Evolutionary conservation across 2,888 invertebrate genomes (phyloP).

Genomic region (Prosapia bicincta): DNA sequence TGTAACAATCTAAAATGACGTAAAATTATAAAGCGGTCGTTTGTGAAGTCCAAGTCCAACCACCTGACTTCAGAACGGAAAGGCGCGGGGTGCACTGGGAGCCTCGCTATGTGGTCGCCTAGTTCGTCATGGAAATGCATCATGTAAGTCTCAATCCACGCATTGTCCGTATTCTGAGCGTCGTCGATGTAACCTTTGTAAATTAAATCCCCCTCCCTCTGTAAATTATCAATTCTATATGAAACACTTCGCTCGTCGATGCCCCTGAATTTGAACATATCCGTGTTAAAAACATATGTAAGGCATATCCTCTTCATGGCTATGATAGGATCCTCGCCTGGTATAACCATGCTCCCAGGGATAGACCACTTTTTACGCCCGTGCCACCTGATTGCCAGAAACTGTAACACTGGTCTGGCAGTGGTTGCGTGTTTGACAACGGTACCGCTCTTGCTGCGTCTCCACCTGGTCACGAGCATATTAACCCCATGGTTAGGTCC

Average conservation of each 20-base stretch:
- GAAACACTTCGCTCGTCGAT: too few species aligned
- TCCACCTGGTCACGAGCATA: conserved; percentile 93
- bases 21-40: conserved; percentile 85
- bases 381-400: conserved; percentile 83
- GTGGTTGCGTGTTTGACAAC: conserved; percentile 41
- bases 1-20: conserved; percentile 78
- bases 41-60: conserved; percentile 68
- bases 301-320: conserved; percentile 90
- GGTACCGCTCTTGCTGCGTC: conserved; percentile 46
- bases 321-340: conserved; percentile 76
- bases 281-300: conserved; percentile 90
- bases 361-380: conserved; percentile 89
- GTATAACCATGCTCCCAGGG: conserved; percentile 96
- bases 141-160: conserved; percentile 98
- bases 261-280: too few species aligned
- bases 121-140: conserved; percentile 88
- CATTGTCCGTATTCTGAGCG: conserved; percentile 95
- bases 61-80: conserved; percentile 86
- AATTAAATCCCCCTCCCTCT: conserved; percentile 62
- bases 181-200: conserved; percentile 96
- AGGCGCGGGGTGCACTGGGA: conserved; percentile 82
- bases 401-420: conserved; percentile 75
- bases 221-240: conserved; percentile 65
- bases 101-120: conserved; percentile 62
- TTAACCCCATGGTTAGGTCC: conserved; percentile 99